Conservation (phyloP, 2,888 invertebrate genomes). For the Dynastes grantii region DNA sequence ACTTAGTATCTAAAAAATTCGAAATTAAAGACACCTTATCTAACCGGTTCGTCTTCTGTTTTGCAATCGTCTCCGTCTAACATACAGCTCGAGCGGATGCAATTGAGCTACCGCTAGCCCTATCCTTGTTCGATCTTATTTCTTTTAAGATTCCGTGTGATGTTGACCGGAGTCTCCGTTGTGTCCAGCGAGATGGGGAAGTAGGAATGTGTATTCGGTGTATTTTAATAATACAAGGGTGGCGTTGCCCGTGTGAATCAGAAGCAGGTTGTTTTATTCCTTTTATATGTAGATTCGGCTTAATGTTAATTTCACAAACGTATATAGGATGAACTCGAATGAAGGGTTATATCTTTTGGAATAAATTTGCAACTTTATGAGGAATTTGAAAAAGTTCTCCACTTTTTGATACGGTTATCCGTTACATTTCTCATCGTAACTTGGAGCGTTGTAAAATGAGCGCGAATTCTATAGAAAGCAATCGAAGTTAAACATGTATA, state of each 20-base stretch:
- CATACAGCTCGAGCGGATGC: constrained; percentile 59
- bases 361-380: constrained; percentile 47
- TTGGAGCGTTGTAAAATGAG: not conserved
- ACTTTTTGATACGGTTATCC: constrained; percentile 26
- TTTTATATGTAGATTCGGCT: constrained; percentile 64
- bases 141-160: constrained; percentile 54
- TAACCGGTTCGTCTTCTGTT: constrained; percentile 65
- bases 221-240: constrained; percentile 60
- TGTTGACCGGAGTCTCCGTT: constrained; percentile 53
- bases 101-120: constrained; percentile 55
- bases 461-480: not conserved
- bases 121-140: constrained; percentile 55
- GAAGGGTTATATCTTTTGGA: constrained; percentile 46
- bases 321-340: constrained; percentile 39
- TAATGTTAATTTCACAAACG: constrained; percentile 48
- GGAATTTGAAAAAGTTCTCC: constrained; percentile 37
- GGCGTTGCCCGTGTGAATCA: constrained; percentile 64
- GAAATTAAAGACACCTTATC: constrained; percentile 61
- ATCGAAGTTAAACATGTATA: not conserved
- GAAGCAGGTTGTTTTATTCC: constrained; percentile 66
- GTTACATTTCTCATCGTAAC: constrained; percentile 34
- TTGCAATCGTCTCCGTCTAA: constrained; percentile 61
- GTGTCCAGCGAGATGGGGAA: constrained; percentile 61
- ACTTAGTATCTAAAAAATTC: constrained; percentile 59
- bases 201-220: constrained; percentile 61